Percentiles rank a stretch among this genome's conserved stretches.
phyloP scores from a whole-genome alignment of 2,888 invertebrate genomes.

The Leucophora obtusa region DNA sequence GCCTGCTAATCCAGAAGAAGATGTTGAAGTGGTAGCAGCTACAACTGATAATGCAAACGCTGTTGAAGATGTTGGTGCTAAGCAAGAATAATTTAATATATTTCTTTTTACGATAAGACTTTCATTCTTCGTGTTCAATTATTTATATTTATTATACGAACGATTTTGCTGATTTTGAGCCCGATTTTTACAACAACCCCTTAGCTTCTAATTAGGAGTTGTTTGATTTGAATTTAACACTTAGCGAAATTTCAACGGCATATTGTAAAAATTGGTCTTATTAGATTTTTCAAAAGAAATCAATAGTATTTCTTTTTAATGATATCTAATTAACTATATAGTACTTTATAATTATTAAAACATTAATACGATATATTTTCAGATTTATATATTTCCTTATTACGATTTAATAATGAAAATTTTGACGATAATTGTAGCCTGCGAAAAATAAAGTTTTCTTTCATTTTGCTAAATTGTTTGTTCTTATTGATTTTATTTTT shows the following conservation, averaged over 20 bases:
- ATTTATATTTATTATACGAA: constrained; percentile 10
- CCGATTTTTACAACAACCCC: too few species aligned
- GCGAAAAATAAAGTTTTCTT: constrained; percentile 53
- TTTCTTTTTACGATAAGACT: constrained; percentile 48
- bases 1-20: not conserved
- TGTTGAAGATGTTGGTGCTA: not conserved
- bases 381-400: constrained; percentile 46
- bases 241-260: too few species aligned
- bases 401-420: constrained; percentile 13
- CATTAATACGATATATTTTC: constrained; percentile 43
- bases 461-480: constrained; percentile 28
- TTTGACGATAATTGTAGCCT: constrained; percentile 41
- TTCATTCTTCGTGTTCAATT: constrained; percentile 60
- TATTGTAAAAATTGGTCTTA: not conserved
- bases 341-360: constrained; percentile 9
- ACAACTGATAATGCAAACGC: not conserved
- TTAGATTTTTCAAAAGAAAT: constrained; percentile 10
- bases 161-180: constrained; percentile 41
- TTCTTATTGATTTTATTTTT: not conserved
- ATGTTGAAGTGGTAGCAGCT: not conserved
- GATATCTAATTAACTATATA: not conserved
- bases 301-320: not conserved
- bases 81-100: constrained; percentile 27
- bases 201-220: too few species aligned
- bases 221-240: too few species aligned